Evolutionary conservation across 2,113 vertebrate species (phyloP).

Genomic region (Pyrgilauda ruficollis): DNA sequence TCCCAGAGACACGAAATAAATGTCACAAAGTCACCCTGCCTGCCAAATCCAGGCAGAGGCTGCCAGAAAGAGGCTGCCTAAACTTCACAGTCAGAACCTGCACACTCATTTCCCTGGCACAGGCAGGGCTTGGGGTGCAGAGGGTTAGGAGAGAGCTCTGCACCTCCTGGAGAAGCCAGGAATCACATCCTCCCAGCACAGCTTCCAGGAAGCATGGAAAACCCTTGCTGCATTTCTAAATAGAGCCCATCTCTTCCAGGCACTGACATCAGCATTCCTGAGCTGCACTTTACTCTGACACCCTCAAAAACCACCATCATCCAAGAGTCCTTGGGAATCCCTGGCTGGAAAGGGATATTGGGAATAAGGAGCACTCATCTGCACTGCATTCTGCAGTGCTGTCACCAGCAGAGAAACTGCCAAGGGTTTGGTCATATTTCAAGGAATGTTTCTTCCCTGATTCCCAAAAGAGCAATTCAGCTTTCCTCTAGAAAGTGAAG

Average conservation of each 20-base stretch:
- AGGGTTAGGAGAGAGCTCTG: neutral
- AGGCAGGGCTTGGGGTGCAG: neutral
- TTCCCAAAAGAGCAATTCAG: neutral
- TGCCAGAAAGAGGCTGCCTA: neutral
- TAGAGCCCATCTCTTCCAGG: neutral
- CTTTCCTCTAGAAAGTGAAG: neutral
- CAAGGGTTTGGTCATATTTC: neutral
- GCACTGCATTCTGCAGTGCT: neutral
- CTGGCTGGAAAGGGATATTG: neutral
- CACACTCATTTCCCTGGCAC: neutral
- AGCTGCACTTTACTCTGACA: neutral
- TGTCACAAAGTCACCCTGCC: neutral
- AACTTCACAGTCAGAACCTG: neutral
- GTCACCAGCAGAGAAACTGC: accelerated
- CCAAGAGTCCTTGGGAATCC: neutral
- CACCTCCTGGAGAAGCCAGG: accelerated
- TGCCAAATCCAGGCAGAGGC: neutral
- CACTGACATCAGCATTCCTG: neutral
- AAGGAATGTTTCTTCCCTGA: neutral
- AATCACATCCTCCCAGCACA: accelerated
- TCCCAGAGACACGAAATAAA: neutral
- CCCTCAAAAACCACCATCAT: accelerated
- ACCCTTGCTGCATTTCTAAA: accelerated
- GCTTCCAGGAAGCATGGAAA: neutral
- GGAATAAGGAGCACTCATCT: neutral